These are phyloP conservation scores for Stichopus horrens DNA, from an alignment of 53 echinoderm and acorn worm species.

Conservation along the genomic window DNA sequence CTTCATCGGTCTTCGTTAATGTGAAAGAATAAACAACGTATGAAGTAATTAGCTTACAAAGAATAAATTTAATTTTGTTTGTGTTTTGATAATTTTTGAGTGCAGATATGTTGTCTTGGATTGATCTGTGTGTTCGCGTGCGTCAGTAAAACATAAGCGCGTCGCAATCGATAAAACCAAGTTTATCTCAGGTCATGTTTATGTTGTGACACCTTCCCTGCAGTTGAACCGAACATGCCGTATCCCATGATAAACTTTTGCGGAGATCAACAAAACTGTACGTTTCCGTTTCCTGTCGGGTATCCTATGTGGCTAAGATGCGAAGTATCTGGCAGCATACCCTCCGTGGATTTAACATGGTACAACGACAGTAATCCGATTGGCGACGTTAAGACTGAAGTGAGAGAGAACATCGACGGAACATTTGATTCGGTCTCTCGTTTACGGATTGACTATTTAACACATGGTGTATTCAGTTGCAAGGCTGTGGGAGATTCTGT, in stretches of 20 bases:
- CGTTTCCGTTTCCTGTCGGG: slow-evolving; percentile 7
- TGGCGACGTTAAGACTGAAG: not conserved
- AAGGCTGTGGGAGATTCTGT: not conserved
- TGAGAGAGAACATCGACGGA: not conserved
- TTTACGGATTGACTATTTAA: not conserved
- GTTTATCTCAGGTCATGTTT: too few species aligned
- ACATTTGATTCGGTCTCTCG: not conserved
- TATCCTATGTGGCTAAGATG: slow-evolving; percentile 5
- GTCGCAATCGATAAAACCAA: too few species aligned
- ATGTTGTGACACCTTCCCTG: not conserved
- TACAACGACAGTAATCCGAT: not conserved
- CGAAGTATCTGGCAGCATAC: not conserved
- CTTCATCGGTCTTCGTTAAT: too few species aligned
- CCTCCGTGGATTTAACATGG: not conserved
- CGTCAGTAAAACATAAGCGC: too few species aligned
- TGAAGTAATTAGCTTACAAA: too few species aligned
- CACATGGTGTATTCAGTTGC: not conserved
- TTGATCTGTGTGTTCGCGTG: too few species aligned
- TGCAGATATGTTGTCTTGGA: too few species aligned
- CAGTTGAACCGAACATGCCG: not conserved
- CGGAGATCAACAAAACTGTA: slow-evolving; percentile 10
- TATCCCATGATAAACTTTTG: slow-evolving; percentile 22
- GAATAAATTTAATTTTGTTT: too few species aligned
- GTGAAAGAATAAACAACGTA: too few species aligned
- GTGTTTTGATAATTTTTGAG: too few species aligned